A percentile compares a stretch with the other conserved stretches of the same genome.
Conservation (phyloP, 2,797 vertebrate genomes). For the Enteromius fasciolatus region DNA sequence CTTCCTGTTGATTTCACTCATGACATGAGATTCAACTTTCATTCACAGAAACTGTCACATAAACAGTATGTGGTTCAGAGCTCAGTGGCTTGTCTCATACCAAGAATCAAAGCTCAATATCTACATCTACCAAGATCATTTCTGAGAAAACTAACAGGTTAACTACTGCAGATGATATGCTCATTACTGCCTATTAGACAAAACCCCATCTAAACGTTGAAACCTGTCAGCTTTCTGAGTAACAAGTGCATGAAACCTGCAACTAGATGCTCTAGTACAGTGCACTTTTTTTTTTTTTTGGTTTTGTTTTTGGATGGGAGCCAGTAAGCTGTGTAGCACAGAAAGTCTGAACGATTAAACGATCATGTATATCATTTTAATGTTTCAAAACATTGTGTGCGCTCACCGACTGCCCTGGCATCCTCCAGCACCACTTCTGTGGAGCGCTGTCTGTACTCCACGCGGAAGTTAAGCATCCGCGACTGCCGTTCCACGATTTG, state of each 20-base stretch:
- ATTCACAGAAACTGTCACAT: conserved; percentile 30
- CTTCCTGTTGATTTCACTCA: conserved; percentile 8
- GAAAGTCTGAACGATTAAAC: not conserved
- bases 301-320: not conserved
- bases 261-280: not conserved
- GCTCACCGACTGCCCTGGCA: conserved; percentile 94
- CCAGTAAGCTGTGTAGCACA: not conserved
- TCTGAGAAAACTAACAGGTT: not conserved
- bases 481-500: conserved; percentile 94
- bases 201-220: not conserved
- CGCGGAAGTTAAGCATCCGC: conserved; percentile 94
- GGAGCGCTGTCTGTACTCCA: conserved; percentile 94
- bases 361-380: not conserved
- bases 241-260: not conserved
- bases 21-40: conserved; percentile 31
- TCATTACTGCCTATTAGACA: conserved; percentile 13
- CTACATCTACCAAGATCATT: conserved; percentile 16
- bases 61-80: not conserved
- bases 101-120: conserved; percentile 25
- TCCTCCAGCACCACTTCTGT: conserved; percentile 96
- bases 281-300: not conserved
- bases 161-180: not conserved
- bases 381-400: not conserved
- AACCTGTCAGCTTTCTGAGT: conserved; percentile 6
- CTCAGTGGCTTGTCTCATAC: conserved; percentile 15